phyloP scores from a whole-genome alignment of 2,888 invertebrate species.

The Drosophila greeni region DNA sequence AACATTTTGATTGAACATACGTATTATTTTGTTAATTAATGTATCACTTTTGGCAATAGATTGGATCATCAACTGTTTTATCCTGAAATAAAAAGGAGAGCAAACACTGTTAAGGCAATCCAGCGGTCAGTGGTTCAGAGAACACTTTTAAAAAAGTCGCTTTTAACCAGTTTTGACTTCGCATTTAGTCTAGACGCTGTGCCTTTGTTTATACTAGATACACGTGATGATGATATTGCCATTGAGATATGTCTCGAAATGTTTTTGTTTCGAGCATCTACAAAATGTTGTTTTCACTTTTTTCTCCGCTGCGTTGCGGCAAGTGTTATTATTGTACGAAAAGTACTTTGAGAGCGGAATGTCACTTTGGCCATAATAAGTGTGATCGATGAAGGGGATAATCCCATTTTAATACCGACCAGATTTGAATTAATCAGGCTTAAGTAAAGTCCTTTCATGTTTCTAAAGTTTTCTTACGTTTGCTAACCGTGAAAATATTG shows the following conservation, averaged over 20 bases:
- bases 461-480: background rate
- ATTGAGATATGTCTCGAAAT: conserved; percentile 43
- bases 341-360: conserved; percentile 15
- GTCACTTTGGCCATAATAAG: conserved; percentile 12
- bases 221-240: conserved; percentile 56
- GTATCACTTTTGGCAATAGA: conserved; percentile 1
- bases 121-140: conserved; percentile 4
- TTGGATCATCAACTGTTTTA: conserved; percentile 12
- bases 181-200: conserved; percentile 19
- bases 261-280: conserved; percentile 49
- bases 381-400: background rate
- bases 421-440: background rate
- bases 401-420: background rate
- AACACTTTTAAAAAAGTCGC: conserved; percentile 16
- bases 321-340: conserved; percentile 2
- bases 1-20: conserved; percentile 54
- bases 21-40: conserved; percentile 29
- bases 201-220: conserved; percentile 41
- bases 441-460: background rate
- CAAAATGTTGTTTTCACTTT: conserved; percentile 28
- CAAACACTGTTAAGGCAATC: background rate
- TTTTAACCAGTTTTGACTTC: conserved; percentile 21
- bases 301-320: conserved; percentile 8
- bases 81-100: background rate
- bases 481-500: conserved; percentile 48